Base-by-base conservation (phyloP, 2,113 vertebrate species). In the Forbesichthys agassizii region DNA sequence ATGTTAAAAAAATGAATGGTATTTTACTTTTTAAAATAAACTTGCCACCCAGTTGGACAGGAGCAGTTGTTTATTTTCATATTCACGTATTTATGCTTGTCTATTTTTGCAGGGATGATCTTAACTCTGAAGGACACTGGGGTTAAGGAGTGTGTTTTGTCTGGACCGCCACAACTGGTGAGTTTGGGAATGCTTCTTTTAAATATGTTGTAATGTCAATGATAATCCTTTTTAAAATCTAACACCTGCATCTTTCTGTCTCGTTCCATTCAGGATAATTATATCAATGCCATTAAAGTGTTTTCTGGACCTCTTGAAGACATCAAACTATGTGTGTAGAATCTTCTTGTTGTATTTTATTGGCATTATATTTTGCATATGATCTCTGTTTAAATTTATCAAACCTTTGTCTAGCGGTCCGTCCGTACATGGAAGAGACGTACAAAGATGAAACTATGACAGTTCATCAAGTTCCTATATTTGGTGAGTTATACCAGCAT, bases 141-240 rank as follows among this genome's bases (percentile, higher is more conserved):
- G 1, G 94, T 97, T 7, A 94, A 94, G 0, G 92, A 94, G 42
- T 97, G 95, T 64, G 88, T 95, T 12, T 92, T 98, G 16, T 95
- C 94, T 7, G 97, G 97, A 82, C 97, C 97, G 0, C 95, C 95
- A 2, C 95, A 98, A 74, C 91, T 98, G 94, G 97, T 98, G 69
- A 95, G 51, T 36, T 33, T 12, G 1, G 20, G 11, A 52, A 14
- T 52, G 49, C 11, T 13, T 53, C 0, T 51, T 68, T 49, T n/a
- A 33, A 16, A 27, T 48, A 27, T 3, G 49, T 48, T 47, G 8
- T 33, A 59, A 2, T 42, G 6, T 59, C n/a, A 3, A 27, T 33
- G 9, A 3, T n/a, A 42, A 27, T 61, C 33, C 12, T 10, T 48
- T 53, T 33, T 27, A n/a, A 16, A 10, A 54, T 36, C 3, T 46